Evolutionary conservation across 1,140 invertebrate species (phyloP).

Genomic region (Dreissena polymorpha): DNA sequence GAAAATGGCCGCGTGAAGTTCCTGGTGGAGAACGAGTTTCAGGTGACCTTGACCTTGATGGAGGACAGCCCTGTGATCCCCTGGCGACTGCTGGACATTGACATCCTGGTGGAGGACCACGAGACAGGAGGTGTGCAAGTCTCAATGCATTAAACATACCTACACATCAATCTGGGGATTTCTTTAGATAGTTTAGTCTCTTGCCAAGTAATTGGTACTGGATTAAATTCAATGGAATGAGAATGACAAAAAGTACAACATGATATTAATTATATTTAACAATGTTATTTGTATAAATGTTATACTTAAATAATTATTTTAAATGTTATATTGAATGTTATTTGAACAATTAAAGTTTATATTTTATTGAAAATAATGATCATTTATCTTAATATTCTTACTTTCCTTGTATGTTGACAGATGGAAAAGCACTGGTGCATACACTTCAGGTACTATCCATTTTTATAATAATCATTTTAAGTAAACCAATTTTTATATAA

Average conservation of each 20-base stretch:
- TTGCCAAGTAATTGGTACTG: not conserved
- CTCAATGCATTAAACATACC: conserved; percentile 6
- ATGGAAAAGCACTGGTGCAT: conserved; percentile 97
- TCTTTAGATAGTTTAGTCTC: not conserved
- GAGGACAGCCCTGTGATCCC: conserved; percentile 95
- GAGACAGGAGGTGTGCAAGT: conserved; percentile 91
- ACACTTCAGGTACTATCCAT: conserved; percentile 83
- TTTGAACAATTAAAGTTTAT: too few relatives aligned
- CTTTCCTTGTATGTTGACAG: conserved; percentile 78
- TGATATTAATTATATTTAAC: too few relatives aligned
- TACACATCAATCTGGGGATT: not conserved
- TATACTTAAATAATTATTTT: too few relatives aligned
- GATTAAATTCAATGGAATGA: not conserved
- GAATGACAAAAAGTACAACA: too few relatives aligned
- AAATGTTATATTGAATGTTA: too few relatives aligned
- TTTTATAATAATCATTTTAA: too few relatives aligned
- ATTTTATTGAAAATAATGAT: too few relatives aligned
- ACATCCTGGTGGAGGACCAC: conserved; percentile 97
- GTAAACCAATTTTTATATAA: conserved; percentile 83
- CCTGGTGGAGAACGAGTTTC: conserved; percentile 92
- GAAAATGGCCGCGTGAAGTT: conserved; percentile 97
- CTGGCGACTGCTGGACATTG: conserved; percentile 96
- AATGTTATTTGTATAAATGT: too few relatives aligned
- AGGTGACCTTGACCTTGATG: conserved; percentile 93
- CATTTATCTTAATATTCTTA: too few relatives aligned